Conservation (phyloP, 2,888 invertebrate species). For the Phyllotreta striolata region DNA sequence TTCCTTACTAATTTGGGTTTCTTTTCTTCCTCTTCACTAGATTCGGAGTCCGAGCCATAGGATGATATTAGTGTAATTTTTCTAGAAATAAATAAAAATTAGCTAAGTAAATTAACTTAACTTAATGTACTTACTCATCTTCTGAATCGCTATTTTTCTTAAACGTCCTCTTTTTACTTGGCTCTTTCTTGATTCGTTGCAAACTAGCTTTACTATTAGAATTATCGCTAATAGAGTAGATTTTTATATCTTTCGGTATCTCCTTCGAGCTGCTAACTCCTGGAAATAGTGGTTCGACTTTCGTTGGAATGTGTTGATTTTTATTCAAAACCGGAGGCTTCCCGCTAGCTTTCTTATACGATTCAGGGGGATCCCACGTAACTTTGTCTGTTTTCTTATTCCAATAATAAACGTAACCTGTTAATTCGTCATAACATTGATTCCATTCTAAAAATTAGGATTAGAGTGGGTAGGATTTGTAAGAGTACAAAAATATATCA, state of each 20-base stretch:
- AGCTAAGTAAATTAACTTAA: neutral
- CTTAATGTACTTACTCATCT: constrained; percentile 51
- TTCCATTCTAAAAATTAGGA: constrained; percentile 66
- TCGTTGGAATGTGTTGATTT: constrained; percentile 48
- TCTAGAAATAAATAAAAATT: constrained; percentile 52
- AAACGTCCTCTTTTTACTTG: constrained; percentile 24
- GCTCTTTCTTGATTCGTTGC: constrained; percentile 18
- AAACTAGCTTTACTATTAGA: constrained; percentile 22
- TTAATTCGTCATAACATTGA: constrained; percentile 68
- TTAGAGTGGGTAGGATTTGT: neutral
- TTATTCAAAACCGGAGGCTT: constrained; percentile 24
- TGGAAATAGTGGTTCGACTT: constrained; percentile 49
- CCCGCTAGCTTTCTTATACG: constrained; percentile 55
- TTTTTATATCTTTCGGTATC: constrained; percentile 37
- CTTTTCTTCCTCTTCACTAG: constrained; percentile 57
- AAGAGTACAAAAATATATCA: neutral
- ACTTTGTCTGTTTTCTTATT: constrained; percentile 70
- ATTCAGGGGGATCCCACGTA: constrained; percentile 69
- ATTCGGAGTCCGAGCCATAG: constrained; percentile 64
- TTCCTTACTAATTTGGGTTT: constrained; percentile 41
- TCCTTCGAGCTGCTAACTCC: constrained; percentile 33
- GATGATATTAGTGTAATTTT: constrained; percentile 68
- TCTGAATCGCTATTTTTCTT: constrained; percentile 46
- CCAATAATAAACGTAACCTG: constrained; percentile 73
- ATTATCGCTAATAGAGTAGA: constrained; percentile 45